Percentiles rank a stretch among this genome's conserved stretches.
These are phyloP conservation scores for Ectropis crepuscularia DNA, from an alignment of 2,888 invertebrate species.

Conservation along the genomic window DNA sequence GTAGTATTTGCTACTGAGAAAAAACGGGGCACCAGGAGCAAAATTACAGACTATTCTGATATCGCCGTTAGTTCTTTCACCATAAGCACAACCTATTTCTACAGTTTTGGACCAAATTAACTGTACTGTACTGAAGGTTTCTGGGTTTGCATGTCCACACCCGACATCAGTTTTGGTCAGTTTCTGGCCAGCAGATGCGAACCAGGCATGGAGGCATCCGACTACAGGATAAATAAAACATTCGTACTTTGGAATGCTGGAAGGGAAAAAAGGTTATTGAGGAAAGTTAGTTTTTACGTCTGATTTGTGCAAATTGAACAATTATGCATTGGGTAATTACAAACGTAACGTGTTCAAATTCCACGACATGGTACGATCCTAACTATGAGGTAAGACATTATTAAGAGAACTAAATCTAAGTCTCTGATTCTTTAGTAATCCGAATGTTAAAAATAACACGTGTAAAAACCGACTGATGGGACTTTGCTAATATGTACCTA, in stretches of 20 bases:
- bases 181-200: constrained; percentile 59
- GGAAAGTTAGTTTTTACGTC: too few species aligned
- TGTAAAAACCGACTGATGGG: too few species aligned
- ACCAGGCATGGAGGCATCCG: constrained; percentile 76
- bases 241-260: constrained; percentile 68
- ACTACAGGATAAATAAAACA: constrained; percentile 67
- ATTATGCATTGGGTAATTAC: too few species aligned
- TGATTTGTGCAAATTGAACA: background rate
- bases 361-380: too few species aligned
- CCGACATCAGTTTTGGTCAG: constrained; percentile 60
- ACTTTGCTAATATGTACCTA: constrained; percentile 36
- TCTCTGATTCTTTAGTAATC: too few species aligned
- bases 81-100: constrained; percentile 76
- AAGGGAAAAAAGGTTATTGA: constrained; percentile 18
- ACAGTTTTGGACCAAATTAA: constrained; percentile 71
- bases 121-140: constrained; percentile 67
- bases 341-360: too few species aligned
- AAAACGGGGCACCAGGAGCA: constrained; percentile 72
- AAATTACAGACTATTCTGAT: constrained; percentile 73
- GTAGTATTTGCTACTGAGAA: constrained; percentile 58
- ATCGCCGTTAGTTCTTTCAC: constrained; percentile 57
- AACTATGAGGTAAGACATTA: too few species aligned
- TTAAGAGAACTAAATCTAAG: too few species aligned
- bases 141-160: constrained; percentile 64
- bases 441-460: too few species aligned